Evolutionary conservation across 2,113 vertebrate genomes (phyloP), one percentile per base, ranked within the genome.

Genomic region (Oceanodroma tethys): DNA sequence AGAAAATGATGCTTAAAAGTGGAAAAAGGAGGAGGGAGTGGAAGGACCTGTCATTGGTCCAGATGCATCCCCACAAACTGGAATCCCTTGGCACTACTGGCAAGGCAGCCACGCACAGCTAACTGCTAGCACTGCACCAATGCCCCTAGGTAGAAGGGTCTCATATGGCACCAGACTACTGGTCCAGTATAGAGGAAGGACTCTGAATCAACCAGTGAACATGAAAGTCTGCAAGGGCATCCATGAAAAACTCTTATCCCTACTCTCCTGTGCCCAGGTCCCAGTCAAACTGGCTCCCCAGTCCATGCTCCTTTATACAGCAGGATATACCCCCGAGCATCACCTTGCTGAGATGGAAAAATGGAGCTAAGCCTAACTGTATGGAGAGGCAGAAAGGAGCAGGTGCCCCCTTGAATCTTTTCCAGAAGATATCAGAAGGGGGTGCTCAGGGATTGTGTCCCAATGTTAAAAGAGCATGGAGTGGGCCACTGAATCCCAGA

Each of bases 401-500:
- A 59, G 17, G 4, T 72, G 29, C 7, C 27, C 10, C 7, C 7
- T 66, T 2, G 0, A n/a, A 6, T 14, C 30, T 86, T 79, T 90
- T 81, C 25, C 72, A 70, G 48, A 9, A 70, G 30, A 34, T 15
- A 48, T 6, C 2, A 16, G 43, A 80, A 90, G 6, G 18, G 11
- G 23, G 6, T 5, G 13, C 32, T 26, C 42, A 38, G 8, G 9
- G 16, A n/a, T 36, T 1, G 0, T 18, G 56, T 67, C 13, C 7
- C 18, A 59, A 7, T 38, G 27, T 6, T 42, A 16, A 40, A 55
- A 56, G 30, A 47, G 9, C 38, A 84, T 30, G 73, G 29, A 66
- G 7, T n/a, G 29, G 20, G 30, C 11, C 27, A 27, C 13, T 60
- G 66, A 72, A 76, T 80, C 30, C 16, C 36, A 65, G 36, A 43